These are phyloP conservation scores for Chauna torquata DNA, from an alignment of 2,113 vertebrate species.

Conservation along the genomic window DNA sequence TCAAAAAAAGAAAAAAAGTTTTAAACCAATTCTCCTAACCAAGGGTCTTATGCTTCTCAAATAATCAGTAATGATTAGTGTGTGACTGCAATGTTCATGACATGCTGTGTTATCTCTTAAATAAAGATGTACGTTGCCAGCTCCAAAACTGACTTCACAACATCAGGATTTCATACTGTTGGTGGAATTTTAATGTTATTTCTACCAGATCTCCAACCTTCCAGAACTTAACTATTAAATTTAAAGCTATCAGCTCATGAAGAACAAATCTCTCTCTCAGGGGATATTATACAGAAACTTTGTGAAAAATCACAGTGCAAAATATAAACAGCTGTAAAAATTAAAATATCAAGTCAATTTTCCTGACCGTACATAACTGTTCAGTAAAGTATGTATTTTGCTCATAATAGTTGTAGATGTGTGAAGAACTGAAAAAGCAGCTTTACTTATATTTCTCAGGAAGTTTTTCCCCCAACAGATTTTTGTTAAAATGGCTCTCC, in stretches of 20 bases:
- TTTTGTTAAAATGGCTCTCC: conserved; percentile 28
- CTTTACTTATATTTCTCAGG: background rate
- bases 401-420: background rate
- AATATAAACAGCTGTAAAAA: conserved; percentile 40
- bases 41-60: background rate
- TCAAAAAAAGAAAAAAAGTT: background rate
- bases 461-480: background rate
- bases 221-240: background rate
- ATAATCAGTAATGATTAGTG: background rate
- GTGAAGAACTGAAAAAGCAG: conserved; percentile 13
- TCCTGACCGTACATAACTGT: background rate
- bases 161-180: background rate
- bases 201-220: background rate
- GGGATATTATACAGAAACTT: background rate
- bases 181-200: background rate
- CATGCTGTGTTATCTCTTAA: background rate
- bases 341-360: background rate
- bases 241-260: background rate
- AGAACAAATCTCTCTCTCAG: background rate
- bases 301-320: background rate
- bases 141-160: background rate
- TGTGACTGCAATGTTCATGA: background rate
- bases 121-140: background rate
- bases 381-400: background rate
- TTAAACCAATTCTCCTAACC: background rate